Evolutionary conservation across 2,113 vertebrate species (phyloP), one percentile per base, ranked within the genome.

Genomic region (Mustela nigripes): DNA sequence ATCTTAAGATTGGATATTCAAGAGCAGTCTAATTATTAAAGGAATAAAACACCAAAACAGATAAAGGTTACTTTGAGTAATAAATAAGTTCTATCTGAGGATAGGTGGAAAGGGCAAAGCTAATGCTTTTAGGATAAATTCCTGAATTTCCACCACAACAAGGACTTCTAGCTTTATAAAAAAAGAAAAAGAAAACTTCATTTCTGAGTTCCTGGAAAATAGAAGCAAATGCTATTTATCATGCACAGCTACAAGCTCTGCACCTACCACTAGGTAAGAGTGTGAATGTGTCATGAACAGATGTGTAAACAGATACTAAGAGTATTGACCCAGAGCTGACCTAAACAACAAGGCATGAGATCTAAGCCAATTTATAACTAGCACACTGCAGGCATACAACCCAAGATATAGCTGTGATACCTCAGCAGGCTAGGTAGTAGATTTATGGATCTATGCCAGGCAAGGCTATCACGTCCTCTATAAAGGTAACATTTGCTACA

Each of bases 1-100:
- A 65, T 11, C 79, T 73, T 48, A 76, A 76, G 58, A 21, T n/a
- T 56, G 15, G 7, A 50, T 28, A 85, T 79, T 18, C 81, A 33
- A 74, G 50, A 79, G 5, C 60, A 95, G 60, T 78, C 48, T 86
- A 86, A 69, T 78, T 60, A 63, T 90, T 91, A 31, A 83, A 89
- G 58, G 22, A 91, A 85, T 69, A 79, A 91, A 69, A 85, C 24
- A 69, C 31, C 4, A 6, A 69, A 69, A 67, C 11, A 79, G 12
- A 31, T 50, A n/a, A 65, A 84, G 31, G 81, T 53, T 42, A 48
- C 18, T 69, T 22, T 91, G 71, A 86, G 50, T 48, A 95, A 58
- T 21, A 60, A 69, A 26, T n/a, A 67, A 67, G 36, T 36, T 50
- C 48, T 45, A 53, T 36, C 53, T 79, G 24, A 86, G 39, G 50